Base-by-base conservation (phyloP, 2,888 invertebrate species). In the Flexamia atlantica region DNA sequence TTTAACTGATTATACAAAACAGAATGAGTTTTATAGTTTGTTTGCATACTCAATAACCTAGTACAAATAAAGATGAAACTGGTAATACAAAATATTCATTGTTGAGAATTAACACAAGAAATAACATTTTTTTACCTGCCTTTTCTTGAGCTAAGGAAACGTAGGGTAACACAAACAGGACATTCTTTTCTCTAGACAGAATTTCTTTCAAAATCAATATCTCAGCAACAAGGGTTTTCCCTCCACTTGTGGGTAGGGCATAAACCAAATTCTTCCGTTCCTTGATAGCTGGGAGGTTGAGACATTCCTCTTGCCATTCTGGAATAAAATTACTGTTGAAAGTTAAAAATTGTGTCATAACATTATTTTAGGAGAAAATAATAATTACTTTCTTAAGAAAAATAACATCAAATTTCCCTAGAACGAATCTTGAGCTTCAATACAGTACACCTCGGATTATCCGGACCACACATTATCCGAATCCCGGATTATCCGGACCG, bases 101-200 rank as follows among this genome's bases (percentile, higher is more conserved):
- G 40, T 9, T 40, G 40, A 40, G 5, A 40, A 40, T 46, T 46
- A 36, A 7, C 36, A 36, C 9, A 36, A 36, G 36, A 36, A 36
- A 36, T 36, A 36, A 36, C 9, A 9, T 36, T 36, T 36, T 36
- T 36, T 9, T 83, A 85, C 86, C 87, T 88, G 97, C 97, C 93
- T 99, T 99, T 91, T 99, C 99, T 90, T 99, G 98, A 0, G 99
- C 99, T 88, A 99, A 95, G 7, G 99, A 97, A 17, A 99, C 97
- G 92, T 96, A 99, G 0, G 99, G 99, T 85, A 99, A 91, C 87
- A 99, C 94, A 87, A 99, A 96, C 28, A 99, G 90, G 14, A 94
- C 97, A 92, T 98, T 97, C 87, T 93, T 95, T 88, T 95, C 94
- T 82, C 94, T 92, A 86, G 95, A 95, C 12, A 98, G 90, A 7